Conservation (phyloP, 2,888 invertebrate species). For the Patella pellucida region DNA sequence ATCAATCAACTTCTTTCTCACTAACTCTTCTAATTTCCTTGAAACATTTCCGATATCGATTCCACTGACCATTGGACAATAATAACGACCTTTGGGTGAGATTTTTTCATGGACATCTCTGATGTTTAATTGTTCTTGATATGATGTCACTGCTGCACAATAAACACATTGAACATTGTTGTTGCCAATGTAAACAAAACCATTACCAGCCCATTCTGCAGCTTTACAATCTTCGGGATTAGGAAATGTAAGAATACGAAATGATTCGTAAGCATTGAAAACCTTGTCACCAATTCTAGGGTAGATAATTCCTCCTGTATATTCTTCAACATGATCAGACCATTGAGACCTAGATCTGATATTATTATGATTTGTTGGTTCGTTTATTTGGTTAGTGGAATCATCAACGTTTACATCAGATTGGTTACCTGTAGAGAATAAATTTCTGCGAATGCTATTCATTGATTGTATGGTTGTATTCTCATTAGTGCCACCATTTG, state of each 20-base stretch:
- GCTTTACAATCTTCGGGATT: neutral
- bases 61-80: slow-evolving; percentile 6
- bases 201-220: neutral
- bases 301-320: neutral
- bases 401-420: too few species aligned
- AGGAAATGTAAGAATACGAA: neutral
- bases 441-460: neutral
- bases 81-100: neutral
- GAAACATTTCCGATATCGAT: neutral
- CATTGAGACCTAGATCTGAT: too few species aligned
- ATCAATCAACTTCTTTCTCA: neutral
- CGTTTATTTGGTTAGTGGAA: neutral
- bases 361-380: too few species aligned
- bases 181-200: neutral
- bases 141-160: slow-evolving; percentile 3
- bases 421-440: too few species aligned
- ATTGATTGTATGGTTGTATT: neutral
- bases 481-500: neutral
- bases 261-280: neutral
- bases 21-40: neutral
- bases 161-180: slow-evolving; percentile 1
- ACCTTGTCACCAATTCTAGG: neutral
- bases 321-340: neutral
- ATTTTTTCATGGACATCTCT: neutral
- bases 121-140: neutral